These are phyloP conservation scores for Archilochus colubris DNA, from an alignment of 2,113 vertebrate genomes.

Conservation along the genomic window DNA sequence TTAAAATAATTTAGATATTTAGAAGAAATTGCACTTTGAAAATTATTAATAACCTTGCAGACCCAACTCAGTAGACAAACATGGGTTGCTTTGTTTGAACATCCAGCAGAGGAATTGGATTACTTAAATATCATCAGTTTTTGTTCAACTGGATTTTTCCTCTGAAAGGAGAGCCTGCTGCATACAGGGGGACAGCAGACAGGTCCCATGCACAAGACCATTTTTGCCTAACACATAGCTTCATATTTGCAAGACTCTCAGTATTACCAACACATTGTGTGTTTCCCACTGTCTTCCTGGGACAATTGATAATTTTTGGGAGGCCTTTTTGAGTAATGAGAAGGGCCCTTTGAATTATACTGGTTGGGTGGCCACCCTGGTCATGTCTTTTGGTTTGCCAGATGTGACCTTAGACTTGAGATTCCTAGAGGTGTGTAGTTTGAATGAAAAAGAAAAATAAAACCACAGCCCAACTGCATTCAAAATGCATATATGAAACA, in stretches of 20 bases:
- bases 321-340: neutral
- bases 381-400: neutral
- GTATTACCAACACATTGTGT: neutral
- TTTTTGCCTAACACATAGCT: neutral
- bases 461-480: neutral
- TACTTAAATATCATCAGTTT: neutral
- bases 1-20: neutral
- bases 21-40: neutral
- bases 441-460: neutral
- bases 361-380: neutral
- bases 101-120: neutral
- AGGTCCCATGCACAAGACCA: neutral
- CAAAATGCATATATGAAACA: neutral
- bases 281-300: neutral
- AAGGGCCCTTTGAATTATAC: neutral
- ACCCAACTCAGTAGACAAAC: neutral
- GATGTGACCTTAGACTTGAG: neutral
- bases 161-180: neutral
- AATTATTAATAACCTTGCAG: neutral
- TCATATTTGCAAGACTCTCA: neutral
- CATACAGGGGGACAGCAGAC: neutral
- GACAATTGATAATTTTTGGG: neutral
- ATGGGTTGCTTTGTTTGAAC: neutral
- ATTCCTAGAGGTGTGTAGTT: neutral
- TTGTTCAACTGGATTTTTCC: neutral